Evolutionary conservation across 2,888 invertebrate genomes (phyloP).

Genomic region (Entomobrya multifasciata): DNA sequence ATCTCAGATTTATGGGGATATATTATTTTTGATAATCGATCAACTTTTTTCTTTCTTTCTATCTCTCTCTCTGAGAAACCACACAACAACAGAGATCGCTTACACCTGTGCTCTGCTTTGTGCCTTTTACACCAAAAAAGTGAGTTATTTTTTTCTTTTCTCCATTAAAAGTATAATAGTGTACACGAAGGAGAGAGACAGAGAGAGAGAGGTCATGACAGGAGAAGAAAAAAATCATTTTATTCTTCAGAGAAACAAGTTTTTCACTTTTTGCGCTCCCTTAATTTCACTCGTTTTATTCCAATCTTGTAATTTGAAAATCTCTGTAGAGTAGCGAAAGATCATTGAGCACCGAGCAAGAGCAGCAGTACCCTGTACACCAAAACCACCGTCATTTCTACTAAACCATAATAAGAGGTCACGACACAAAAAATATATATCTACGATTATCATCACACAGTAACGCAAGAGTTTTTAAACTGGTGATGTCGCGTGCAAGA

Average conservation of each 20-base stretch:
- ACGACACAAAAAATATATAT: slow-evolving; percentile 25
- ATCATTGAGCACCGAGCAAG: not conserved
- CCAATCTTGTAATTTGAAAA: not conserved
- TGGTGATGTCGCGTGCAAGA: slow-evolving; percentile 78
- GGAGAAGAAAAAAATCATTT: slow-evolving; percentile 12
- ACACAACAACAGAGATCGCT: slow-evolving; percentile 22
- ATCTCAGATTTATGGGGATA: slow-evolving; percentile 75
- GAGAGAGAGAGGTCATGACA: slow-evolving; percentile 53
- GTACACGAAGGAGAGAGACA: too few species aligned
- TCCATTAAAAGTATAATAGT: slow-evolving; percentile 36
- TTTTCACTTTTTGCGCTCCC: slow-evolving; percentile 21
- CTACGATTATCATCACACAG: not conserved
- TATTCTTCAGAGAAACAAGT: slow-evolving; percentile 12
- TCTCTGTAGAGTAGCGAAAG: not conserved
- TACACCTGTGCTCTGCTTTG: slow-evolving; percentile 25
- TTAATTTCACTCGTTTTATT: slow-evolving; percentile 25
- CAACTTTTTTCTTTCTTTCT: slow-evolving; percentile 70
- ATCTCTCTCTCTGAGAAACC: not conserved
- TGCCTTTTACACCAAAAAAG: too few species aligned
- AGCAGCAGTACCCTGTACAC: not conserved
- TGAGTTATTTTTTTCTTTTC: slow-evolving; percentile 49
- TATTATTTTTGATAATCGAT: slow-evolving; percentile 75
- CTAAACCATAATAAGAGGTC: not conserved
- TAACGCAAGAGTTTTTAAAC: too few species aligned
- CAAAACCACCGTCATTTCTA: slow-evolving; percentile 38